Percentiles rank a stretch among this genome's conserved stretches.
These are phyloP conservation scores for Coelinius sp. DNA, from an alignment of 2,888 invertebrate species.

Conservation along the genomic window DNA sequence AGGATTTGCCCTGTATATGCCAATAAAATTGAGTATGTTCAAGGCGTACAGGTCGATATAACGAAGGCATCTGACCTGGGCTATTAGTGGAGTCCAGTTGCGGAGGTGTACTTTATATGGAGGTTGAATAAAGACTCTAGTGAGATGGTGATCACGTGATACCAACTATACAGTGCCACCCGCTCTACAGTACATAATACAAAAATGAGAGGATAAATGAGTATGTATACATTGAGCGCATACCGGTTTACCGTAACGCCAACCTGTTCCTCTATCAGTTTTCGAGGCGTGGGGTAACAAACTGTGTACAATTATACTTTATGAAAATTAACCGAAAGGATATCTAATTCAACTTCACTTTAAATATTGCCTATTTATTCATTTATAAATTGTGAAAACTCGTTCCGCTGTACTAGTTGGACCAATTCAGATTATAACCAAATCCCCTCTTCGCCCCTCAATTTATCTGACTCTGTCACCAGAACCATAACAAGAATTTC, in stretches of 20 bases:
- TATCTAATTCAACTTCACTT: slow-evolving; percentile 5
- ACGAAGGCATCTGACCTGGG: slow-evolving; percentile 29
- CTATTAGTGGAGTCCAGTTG: slow-evolving; percentile 31
- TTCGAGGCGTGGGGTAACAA: slow-evolving; percentile 1
- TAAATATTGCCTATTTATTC: not conserved
- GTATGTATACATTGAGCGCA: not conserved
- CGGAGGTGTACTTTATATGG: slow-evolving; percentile 40
- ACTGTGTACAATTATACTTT: slow-evolving; percentile 14
- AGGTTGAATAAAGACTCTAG: slow-evolving; percentile 11
- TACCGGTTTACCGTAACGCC: slow-evolving; percentile 42
- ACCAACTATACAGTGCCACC: slow-evolving; percentile 41
- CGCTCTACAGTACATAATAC: slow-evolving; percentile 37
- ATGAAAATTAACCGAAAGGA: slow-evolving; percentile 20
- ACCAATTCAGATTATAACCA: not conserved
- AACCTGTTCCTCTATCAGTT: slow-evolving; percentile 41
- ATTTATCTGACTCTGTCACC: not conserved
- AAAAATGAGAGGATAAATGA: slow-evolving; percentile 30
- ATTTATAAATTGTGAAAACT: not conserved
- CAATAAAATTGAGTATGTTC: slow-evolving; percentile 23
- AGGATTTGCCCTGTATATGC: not conserved
- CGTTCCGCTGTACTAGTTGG: not conserved
- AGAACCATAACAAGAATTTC: not conserved
- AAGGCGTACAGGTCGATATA: slow-evolving; percentile 16
- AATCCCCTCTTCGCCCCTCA: no score
- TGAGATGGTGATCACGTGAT: slow-evolving; percentile 43